A percentile compares a stretch with the other conserved stretches of the same genome.
These are phyloP conservation scores for Aleiodes leptofemur DNA, from an alignment of 2,888 invertebrate species.

Conservation along the genomic window DNA sequence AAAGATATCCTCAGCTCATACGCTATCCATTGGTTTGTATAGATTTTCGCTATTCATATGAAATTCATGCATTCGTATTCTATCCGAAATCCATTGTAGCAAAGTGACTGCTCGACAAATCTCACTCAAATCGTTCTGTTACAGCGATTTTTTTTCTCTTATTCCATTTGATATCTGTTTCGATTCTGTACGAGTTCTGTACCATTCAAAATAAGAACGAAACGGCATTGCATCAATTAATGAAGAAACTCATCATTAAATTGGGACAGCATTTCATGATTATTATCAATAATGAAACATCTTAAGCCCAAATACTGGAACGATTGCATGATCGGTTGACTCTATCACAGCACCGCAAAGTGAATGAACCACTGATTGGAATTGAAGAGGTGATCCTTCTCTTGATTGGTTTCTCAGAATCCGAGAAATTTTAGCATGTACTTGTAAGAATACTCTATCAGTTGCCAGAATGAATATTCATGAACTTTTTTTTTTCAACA, in stretches of 20 bases:
- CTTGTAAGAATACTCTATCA: no score
- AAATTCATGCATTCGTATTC: not conserved
- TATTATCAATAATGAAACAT: no score
- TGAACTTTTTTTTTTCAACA: not conserved
- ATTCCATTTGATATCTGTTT: not conserved
- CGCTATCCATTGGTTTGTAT: not conserved
- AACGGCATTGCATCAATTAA: not conserved
- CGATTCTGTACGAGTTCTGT: not conserved
- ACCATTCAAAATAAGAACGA: not conserved
- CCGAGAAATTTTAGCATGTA: no score
- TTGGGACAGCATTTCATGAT: no score
- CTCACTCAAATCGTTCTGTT: not conserved
- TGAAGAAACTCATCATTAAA: no score
- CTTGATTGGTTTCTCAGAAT: no score
- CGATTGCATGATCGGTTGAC: no score
- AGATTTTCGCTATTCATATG: not conserved
- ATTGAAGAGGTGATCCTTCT: no score
- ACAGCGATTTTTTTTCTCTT: not conserved
- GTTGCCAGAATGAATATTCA: no score
- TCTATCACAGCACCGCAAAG: no score
- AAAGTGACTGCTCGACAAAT: not conserved
- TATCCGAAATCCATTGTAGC: not conserved
- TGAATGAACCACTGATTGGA: no score
- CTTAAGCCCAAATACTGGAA: no score
- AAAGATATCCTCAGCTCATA: not conserved